Evolutionary conservation across 2,113 vertebrate genomes (phyloP).

Genomic region (Mastomys coucha): DNA sequence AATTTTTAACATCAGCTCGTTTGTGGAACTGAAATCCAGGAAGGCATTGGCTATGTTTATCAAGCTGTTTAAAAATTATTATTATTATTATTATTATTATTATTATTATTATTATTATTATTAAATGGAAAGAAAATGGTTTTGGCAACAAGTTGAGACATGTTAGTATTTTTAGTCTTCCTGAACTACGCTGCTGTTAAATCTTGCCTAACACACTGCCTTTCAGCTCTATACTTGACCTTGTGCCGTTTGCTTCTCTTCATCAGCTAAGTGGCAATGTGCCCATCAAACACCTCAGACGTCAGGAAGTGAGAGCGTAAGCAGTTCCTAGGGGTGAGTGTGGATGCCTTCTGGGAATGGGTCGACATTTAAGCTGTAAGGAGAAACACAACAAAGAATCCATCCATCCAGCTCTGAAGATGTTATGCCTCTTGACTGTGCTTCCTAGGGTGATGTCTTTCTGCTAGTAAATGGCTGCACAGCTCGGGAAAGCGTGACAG

Average conservation of each 20-base stretch:
- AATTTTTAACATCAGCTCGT: not conserved
- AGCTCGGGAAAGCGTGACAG: constrained; percentile 35
- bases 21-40: constrained; percentile 27
- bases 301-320: constrained; percentile 70
- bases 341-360: not conserved
- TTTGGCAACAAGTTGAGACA: constrained; percentile 37
- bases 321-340: constrained; percentile 50
- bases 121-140: constrained; percentile 39
- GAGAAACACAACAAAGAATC: constrained; percentile 51
- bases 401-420: constrained; percentile 41
- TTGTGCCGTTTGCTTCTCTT: not conserved
- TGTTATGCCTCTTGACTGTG: constrained; percentile 42
- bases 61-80: constrained; percentile 42
- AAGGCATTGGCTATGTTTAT: not conserved
- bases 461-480: constrained; percentile 47
- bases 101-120: constrained; percentile 45
- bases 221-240: constrained; percentile 12
- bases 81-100: constrained; percentile 52
- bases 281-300: constrained; percentile 71
- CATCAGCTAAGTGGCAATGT: constrained; percentile 71
- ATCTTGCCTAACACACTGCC: constrained; percentile 25
- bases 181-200: constrained; percentile 44
- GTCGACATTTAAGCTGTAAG: constrained; percentile 44
- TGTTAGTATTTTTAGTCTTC: not conserved
- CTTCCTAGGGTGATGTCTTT: constrained; percentile 59